phyloP scores from a whole-genome alignment of 2,888 invertebrate genomes.

The Caenorhabditis sp. region DNA sequence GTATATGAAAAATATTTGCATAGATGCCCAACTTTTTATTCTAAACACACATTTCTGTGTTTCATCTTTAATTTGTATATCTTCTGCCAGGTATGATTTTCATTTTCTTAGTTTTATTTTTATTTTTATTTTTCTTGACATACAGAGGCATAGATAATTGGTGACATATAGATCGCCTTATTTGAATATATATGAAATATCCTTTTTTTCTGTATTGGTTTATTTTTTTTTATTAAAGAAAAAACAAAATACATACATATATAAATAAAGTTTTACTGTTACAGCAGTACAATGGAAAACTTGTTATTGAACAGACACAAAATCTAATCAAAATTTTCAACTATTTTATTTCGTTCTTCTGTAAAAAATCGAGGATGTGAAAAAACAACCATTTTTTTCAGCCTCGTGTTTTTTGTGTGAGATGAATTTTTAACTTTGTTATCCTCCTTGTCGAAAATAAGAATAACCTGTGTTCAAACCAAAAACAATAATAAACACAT shows the following conservation, averaged over 20 bases:
- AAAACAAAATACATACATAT: neutral
- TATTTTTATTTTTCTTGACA: neutral
- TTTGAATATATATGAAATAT: slow-evolving; percentile 10
- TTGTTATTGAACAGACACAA: neutral
- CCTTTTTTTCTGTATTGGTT: slow-evolving; percentile 13
- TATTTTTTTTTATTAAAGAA: neutral
- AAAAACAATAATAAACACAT: slow-evolving; percentile 23
- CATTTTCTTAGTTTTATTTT: neutral
- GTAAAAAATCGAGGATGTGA: too few species aligned
- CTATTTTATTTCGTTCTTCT: slow-evolving; percentile 1
- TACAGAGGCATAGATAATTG: neutral
- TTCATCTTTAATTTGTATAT: too few species aligned
- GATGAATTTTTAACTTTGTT: neutral
- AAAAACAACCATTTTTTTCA: slow-evolving; percentile 22
- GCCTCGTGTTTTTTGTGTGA: slow-evolving; percentile 5
- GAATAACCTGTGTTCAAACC: neutral
- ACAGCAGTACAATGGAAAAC: neutral
- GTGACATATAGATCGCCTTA: neutral
- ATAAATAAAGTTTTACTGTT: neutral
- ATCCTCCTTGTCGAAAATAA: neutral
- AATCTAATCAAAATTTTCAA: too few species aligned
- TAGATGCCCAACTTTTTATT: neutral
- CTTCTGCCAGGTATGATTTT: neutral
- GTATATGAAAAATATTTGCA: slow-evolving; percentile 3
- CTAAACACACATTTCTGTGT: neutral